Base-by-base conservation (phyloP, 2,113 vertebrate species). In the Lates calcarifer region DNA sequence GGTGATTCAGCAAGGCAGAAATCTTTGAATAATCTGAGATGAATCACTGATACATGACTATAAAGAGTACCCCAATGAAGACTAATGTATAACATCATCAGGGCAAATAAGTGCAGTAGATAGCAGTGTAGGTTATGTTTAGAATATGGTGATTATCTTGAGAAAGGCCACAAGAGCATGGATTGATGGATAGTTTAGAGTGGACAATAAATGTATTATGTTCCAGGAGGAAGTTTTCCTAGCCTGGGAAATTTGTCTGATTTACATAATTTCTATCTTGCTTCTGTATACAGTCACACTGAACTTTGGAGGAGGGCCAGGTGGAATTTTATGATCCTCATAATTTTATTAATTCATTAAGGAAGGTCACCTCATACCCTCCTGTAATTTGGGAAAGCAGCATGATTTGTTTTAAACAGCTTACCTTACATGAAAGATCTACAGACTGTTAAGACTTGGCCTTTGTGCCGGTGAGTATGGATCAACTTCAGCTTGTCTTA, bases 261-360 rank as follows among this genome's bases (percentile, higher is more conserved):
- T 76, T 78, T 57, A 43, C 18, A 33, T 13, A 20, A 24, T 45
- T 45, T 73, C 22, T 31, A 6, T n/a, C 28, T 47, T 17, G 33
- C 55, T 51, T 63, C n/a, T 77, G 47, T 68, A 15, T 45, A 53
- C 33, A 70, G 14, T 83, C 61, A 66, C 45, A 35, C 28, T 71
- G 60, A 69, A 7, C 4, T 47, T 65, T 83, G 89, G 60, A 63
- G 26, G 53, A 29, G 67, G 41, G 49, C 75, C 83, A 71, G 62
- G n/a, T 37, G 51, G 22, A 76, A 49, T 86, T 82, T 78, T 84
- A 75, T 71, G 60, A 69, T 66, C 68, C 33, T 74, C 33, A 49
- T 70, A 69, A 79, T 41, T 79, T 51, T 47, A 69, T 77, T 39
- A 73, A 33, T 83, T 83, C 10, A 73, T 79, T 85, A 81, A 62